Conservation (phyloP, 2,113 vertebrate genomes). For the Oxyruncus cristatus region DNA sequence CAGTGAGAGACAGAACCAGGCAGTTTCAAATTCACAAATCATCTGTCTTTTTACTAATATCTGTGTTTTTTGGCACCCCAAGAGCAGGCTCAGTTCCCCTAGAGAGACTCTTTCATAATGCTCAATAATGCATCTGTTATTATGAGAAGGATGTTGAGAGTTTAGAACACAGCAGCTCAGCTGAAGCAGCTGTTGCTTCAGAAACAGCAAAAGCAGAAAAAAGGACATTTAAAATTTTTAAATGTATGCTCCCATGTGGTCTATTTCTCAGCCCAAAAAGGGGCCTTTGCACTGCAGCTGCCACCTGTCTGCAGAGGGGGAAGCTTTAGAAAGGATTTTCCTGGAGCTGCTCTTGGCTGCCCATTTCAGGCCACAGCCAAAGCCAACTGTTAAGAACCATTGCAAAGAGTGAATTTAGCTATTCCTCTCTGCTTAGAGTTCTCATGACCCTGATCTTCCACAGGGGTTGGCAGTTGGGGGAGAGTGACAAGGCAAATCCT, state of each 20-base stretch:
- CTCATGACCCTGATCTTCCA: constrained; percentile 34
- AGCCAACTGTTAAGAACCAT: constrained; percentile 22
- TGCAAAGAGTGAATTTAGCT: constrained; percentile 22
- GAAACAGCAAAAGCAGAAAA: constrained; percentile 23
- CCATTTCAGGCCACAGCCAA: background rate
- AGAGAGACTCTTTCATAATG: constrained; percentile 50
- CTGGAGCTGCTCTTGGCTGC: constrained; percentile 37
- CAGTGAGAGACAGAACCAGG: constrained; percentile 34
- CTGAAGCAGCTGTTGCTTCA: constrained; percentile 63
- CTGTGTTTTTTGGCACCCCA: constrained; percentile 54
- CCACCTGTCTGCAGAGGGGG: constrained; percentile 51
- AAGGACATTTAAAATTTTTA: constrained; percentile 10
- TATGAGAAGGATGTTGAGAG: constrained; percentile 59
- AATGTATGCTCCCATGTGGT: constrained; percentile 48
- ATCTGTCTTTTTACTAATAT: constrained; percentile 60
- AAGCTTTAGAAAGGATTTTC: constrained; percentile 43
- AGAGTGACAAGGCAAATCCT: background rate
- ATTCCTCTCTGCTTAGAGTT: constrained; percentile 19
- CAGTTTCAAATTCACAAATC: constrained; percentile 64
- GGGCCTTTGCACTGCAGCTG: constrained; percentile 57
- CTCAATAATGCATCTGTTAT: constrained; percentile 61
- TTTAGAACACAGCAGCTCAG: constrained; percentile 38
- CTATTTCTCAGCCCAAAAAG: constrained; percentile 38
- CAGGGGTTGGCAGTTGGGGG: background rate
- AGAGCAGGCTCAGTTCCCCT: constrained; percentile 30